Evolutionary conservation across 1,140 invertebrate species (phyloP).

Genomic region (Drosophila azteca): DNA sequence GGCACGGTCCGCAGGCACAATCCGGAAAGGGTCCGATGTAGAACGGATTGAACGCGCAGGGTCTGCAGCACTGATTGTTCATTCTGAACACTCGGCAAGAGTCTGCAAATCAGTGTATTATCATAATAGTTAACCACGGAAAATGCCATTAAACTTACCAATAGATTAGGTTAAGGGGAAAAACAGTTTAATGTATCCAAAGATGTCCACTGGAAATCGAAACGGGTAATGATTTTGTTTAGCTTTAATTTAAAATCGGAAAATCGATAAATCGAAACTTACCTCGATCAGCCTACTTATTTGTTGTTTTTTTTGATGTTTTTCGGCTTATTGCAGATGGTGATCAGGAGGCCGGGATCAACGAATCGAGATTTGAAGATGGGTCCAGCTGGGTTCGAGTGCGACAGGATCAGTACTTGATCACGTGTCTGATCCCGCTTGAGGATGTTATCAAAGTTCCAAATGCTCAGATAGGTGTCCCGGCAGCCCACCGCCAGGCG

Average conservation of each 20-base stretch:
- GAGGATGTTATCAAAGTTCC: constrained; percentile 42
- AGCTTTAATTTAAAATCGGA: background rate
- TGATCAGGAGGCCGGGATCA: no score
- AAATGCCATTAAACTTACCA: background rate
- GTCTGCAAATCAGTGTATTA: background rate
- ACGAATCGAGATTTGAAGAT: no score
- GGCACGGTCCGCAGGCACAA: constrained; percentile 30
- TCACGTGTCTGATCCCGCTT: no score
- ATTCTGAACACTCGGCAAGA: constrained; percentile 23
- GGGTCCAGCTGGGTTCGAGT: no score
- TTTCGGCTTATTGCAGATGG: no score
- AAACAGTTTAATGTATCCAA: no score
- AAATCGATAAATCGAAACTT: no score
- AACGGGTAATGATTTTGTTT: no score
- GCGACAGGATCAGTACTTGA: no score
- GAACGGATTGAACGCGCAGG: constrained; percentile 46
- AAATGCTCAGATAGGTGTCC: constrained; percentile 41
- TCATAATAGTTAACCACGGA: background rate
- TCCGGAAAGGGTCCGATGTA: constrained; percentile 57
- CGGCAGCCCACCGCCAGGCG: constrained; percentile 43
- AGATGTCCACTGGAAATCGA: background rate
- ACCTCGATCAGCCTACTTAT: background rate
- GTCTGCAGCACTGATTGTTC: constrained; percentile 1
- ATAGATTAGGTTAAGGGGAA: background rate
- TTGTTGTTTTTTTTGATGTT: no score